A percentile compares a stretch with the other conserved stretches of the same genome.
Conservation (phyloP, 2,113 vertebrate genomes). For the Hyla sarda region DNA sequence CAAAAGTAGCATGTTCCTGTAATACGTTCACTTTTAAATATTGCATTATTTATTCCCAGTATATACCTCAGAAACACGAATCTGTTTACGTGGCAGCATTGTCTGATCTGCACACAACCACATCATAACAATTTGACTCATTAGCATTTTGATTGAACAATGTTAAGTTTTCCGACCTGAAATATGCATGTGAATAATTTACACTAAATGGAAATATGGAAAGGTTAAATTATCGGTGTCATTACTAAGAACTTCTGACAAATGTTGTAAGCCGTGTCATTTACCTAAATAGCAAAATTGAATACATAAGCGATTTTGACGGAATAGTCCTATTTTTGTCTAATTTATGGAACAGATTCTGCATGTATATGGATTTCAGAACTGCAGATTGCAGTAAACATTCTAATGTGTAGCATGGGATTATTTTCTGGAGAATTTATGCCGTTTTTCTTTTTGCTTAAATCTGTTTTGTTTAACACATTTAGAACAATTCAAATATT, state of each 20-base stretch:
- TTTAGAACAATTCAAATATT: neutral
- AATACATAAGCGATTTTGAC: slow-evolving; percentile 36
- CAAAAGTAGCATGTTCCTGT: too few species aligned
- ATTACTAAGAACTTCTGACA: slow-evolving; percentile 32
- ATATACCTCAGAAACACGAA: neutral
- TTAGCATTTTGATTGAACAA: slow-evolving; percentile 50
- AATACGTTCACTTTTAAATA: neutral
- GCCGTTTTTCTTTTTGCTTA: neutral
- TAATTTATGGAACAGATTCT: slow-evolving; percentile 36
- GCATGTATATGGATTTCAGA: slow-evolving; percentile 22
- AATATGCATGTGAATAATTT: slow-evolving; percentile 49
- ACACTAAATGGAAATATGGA: slow-evolving; percentile 30
- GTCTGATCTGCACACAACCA: slow-evolving; percentile 18
- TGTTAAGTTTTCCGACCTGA: slow-evolving; percentile 18
- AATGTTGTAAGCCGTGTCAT: slow-evolving; percentile 35
- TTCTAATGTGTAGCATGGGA: neutral
- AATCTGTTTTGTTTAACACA: neutral
- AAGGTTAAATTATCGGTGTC: slow-evolving; percentile 27
- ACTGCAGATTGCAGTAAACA: slow-evolving; percentile 16
- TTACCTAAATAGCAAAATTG: slow-evolving; percentile 41
- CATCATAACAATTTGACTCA: slow-evolving; percentile 25
- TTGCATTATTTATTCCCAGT: neutral
- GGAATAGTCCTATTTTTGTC: slow-evolving; percentile 10
- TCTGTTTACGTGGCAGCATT: neutral
- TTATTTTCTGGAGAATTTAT: neutral